These are phyloP conservation scores for Palythoa caribaeorum DNA, from an alignment of 92 coral and sea anemone species.

Conservation along the genomic window DNA sequence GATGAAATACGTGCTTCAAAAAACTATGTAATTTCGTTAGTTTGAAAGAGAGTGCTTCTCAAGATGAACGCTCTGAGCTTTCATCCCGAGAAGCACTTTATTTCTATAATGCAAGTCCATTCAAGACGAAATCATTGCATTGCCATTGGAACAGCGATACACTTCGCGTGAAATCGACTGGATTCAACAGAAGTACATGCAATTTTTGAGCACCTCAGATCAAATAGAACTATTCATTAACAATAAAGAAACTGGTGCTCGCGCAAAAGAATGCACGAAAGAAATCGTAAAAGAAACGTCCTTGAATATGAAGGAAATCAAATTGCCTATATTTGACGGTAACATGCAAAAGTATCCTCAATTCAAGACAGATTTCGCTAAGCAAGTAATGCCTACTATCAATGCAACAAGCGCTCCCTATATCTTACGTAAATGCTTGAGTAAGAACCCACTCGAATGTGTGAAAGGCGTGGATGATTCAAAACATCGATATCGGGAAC, in stretches of 20 bases:
- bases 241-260: background rate
- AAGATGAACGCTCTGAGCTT: background rate
- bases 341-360: conserved; percentile 31
- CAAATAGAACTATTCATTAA: conserved; percentile 24
- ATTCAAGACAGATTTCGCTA: conserved; percentile 7
- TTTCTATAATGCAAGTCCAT: conserved; percentile 26
- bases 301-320: conserved; percentile 39
- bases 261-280: conserved; percentile 25
- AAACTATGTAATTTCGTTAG: no score
- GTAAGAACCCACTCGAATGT: background rate
- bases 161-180: conserved; percentile 36
- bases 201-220: conserved; percentile 19
- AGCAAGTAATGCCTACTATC: conserved; percentile 25
- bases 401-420: background rate
- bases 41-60: no score
- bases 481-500: conserved; percentile 28
- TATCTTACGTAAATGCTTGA: background rate
- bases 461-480: conserved; percentile 26
- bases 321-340: conserved; percentile 38
- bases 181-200: conserved; percentile 40
- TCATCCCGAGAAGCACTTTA: background rate
- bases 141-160: conserved; percentile 41
- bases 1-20: no score
- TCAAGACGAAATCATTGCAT: conserved; percentile 42
- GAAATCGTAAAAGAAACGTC: background rate